Conservation (phyloP, 2,797 vertebrate species). For the Passerculus sandwichensis region DNA sequence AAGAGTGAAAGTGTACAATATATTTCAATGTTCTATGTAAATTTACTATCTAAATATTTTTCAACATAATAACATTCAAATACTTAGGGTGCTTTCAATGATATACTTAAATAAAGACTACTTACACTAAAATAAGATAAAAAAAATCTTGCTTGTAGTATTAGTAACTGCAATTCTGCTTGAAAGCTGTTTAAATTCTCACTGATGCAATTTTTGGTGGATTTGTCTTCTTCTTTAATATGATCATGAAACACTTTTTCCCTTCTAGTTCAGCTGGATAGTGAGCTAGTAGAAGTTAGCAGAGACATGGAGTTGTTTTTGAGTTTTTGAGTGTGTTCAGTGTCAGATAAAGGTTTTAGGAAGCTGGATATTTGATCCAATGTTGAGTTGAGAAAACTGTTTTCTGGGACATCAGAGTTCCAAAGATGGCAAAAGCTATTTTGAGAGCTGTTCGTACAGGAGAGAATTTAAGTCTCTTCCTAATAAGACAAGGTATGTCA, state of each 20-base stretch:
- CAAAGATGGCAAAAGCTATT: not conserved
- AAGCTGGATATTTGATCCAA: not conserved
- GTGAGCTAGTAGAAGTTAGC: not conserved
- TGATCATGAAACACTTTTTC: not conserved
- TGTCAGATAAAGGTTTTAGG: not conserved
- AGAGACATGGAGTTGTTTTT: not conserved
- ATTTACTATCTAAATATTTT: not conserved
- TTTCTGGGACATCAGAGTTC: not conserved
- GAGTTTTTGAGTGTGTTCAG: not conserved
- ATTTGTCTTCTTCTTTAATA: not conserved
- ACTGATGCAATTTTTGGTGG: not conserved
- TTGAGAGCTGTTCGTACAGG: not conserved
- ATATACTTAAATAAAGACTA: not conserved
- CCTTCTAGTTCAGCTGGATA: not conserved
- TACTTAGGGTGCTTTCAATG: not conserved
- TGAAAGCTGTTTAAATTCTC: not conserved
- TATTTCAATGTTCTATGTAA: not conserved
- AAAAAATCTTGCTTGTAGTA: not conserved
- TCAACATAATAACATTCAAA: not conserved
- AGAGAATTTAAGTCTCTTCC: not conserved
- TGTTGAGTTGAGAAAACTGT: not conserved
- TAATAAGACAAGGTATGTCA: not conserved
- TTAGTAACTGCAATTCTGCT: not conserved
- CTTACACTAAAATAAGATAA: not conserved
- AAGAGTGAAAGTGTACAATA: not conserved